These are phyloP conservation scores for Palloptera scutellata DNA, from an alignment of 2,888 invertebrate genomes.

Conservation along the genomic window DNA sequence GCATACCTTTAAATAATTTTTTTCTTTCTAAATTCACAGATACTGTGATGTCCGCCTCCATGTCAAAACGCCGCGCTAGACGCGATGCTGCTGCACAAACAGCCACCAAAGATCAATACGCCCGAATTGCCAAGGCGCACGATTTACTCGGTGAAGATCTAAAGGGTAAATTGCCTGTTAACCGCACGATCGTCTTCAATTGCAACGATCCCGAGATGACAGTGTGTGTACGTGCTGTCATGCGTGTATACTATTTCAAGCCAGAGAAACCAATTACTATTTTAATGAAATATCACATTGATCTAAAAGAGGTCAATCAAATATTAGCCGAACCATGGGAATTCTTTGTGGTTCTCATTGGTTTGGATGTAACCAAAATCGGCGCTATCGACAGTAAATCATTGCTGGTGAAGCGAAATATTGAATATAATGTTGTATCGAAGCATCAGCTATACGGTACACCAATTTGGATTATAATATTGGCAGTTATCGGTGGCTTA, in stretches of 20 bases:
- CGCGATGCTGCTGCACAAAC: conserved; percentile 50
- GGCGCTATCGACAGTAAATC: conserved; percentile 51
- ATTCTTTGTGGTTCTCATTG: conserved; percentile 59
- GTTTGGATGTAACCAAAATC: conserved; percentile 52
- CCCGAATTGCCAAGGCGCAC: conserved; percentile 54
- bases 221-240: conserved; percentile 57
- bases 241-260: conserved; percentile 57
- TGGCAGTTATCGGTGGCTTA: conserved; percentile 64
- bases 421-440: conserved; percentile 62
- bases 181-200: conserved; percentile 64
- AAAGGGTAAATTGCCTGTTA: conserved; percentile 57
- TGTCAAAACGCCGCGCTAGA: conserved; percentile 45
- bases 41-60: conserved; percentile 40
- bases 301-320: conserved; percentile 61
- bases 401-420: conserved; percentile 51
- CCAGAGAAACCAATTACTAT: conserved; percentile 56
- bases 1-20: too few relatives aligned
- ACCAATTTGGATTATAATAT: conserved; percentile 65
- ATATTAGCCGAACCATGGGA: conserved; percentile 63
- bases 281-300: conserved; percentile 56
- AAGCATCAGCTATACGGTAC: conserved; percentile 56
- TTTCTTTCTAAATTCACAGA: conserved; percentile 37
- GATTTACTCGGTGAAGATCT: conserved; percentile 57
- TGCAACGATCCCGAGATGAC: conserved; percentile 59
- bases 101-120: conserved; percentile 56